Conservation (phyloP, 2,888 invertebrate species). For the Mesorhabditis sp. region DNA sequence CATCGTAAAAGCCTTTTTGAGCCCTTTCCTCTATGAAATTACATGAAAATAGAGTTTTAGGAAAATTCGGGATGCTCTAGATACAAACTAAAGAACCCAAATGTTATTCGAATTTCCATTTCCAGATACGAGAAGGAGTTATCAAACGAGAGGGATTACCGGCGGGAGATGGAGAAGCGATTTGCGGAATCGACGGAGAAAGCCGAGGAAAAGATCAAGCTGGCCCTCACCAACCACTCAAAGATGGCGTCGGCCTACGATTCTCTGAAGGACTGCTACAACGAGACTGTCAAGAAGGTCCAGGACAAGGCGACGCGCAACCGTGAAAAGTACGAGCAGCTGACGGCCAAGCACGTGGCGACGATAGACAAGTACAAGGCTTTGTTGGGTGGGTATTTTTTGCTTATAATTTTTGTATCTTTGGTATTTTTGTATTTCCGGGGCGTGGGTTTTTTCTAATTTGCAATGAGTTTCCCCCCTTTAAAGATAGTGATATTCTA, state of each 20-base stretch:
- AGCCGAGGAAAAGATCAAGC: slow-evolving; percentile 26
- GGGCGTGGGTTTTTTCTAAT: too few relatives aligned
- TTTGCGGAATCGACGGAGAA: slow-evolving; percentile 33
- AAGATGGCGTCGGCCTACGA: slow-evolving; percentile 20
- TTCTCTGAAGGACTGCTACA: slow-evolving; percentile 17
- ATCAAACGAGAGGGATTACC: slow-evolving; percentile 71
- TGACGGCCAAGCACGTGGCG: background rate
- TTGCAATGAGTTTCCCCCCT: too few relatives aligned
- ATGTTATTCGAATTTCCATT: too few relatives aligned
- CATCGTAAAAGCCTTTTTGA: too few relatives aligned
- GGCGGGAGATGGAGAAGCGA: slow-evolving; percentile 70
- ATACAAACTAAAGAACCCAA: too few relatives aligned
- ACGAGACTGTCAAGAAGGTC: background rate
- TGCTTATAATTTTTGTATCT: too few relatives aligned
- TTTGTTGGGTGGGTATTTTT: background rate
- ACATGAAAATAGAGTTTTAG: too few relatives aligned
- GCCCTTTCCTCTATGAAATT: too few relatives aligned
- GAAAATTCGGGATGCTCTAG: too few relatives aligned
- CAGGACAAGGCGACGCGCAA: background rate
- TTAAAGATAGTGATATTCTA: too few relatives aligned
- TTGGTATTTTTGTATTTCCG: too few relatives aligned
- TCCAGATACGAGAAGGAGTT: slow-evolving; percentile 67
- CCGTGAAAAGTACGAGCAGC: background rate
- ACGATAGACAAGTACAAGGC: slow-evolving; percentile 1
- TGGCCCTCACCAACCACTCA: slow-evolving; percentile 22